Evolutionary conservation across 2,888 invertebrate genomes (phyloP).

Genomic region (Troilus luridus): DNA sequence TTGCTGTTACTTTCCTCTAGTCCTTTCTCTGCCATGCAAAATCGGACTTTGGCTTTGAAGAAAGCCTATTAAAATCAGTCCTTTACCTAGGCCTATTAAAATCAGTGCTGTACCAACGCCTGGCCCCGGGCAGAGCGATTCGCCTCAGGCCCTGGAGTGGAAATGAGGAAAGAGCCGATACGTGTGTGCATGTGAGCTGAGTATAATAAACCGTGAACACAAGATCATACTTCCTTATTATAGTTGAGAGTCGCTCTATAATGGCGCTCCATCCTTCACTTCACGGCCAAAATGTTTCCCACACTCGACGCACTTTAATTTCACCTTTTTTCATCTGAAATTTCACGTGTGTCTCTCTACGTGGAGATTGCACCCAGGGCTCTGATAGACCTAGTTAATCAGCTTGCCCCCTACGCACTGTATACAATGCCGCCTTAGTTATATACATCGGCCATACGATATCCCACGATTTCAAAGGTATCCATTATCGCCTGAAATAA

Average conservation of each 20-base stretch:
- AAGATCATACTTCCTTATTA: constrained; percentile 60
- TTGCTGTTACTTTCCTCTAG: too few relatives aligned
- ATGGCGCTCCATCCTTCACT: constrained; percentile 39
- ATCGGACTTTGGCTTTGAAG: not conserved
- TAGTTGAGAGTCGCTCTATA: constrained; percentile 47
- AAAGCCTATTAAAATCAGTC: constrained; percentile 5
- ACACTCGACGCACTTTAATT: constrained; percentile 57
- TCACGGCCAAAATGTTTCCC: constrained; percentile 57
- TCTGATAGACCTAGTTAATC: not conserved
- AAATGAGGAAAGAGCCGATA: constrained; percentile 49
- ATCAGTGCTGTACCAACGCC: not conserved
- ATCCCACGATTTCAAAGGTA: not conserved
- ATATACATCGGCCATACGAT: not conserved
- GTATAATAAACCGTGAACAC: constrained; percentile 59
- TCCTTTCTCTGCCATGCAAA: not conserved
- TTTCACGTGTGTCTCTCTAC: constrained; percentile 56
- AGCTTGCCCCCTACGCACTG: not conserved
- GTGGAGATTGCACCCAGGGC: constrained; percentile 27
- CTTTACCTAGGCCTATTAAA: not conserved
- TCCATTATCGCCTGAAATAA: not conserved
- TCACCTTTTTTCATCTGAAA: constrained; percentile 53
- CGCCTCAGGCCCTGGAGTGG: constrained; percentile 38
- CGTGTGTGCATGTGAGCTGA: constrained; percentile 51
- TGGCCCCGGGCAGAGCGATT: constrained; percentile 4
- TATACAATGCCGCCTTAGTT: not conserved